Conservation (phyloP, 2,888 invertebrate genomes). For the Troglohyphantes excavatus region DNA sequence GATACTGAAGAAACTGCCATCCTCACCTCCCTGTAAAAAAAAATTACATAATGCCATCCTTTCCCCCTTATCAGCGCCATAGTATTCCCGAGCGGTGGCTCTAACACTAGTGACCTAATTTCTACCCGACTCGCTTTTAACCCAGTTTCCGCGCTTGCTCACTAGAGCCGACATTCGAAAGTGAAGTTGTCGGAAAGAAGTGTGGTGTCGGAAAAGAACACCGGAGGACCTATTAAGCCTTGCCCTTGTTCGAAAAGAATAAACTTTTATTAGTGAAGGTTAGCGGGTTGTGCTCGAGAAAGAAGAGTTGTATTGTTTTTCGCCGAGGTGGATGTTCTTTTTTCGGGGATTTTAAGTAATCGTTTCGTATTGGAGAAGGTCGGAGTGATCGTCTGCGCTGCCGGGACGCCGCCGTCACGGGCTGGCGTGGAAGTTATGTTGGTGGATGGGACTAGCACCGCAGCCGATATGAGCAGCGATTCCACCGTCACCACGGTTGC, state of each 20-base stretch:
- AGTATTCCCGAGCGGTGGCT: conserved; percentile 13
- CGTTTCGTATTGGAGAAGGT: conserved; percentile 40
- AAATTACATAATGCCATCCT: conserved; percentile 50
- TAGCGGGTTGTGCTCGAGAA: conserved; percentile 31
- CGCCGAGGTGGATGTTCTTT: conserved; percentile 29
- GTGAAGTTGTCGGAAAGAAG: conserved; percentile 60
- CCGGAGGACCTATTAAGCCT: conserved; percentile 42
- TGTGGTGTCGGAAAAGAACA: background rate
- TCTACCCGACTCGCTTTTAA: conserved; percentile 65
- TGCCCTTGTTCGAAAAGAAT: conserved; percentile 76
- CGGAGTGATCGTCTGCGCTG: conserved; percentile 37
- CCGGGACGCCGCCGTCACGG: conserved; percentile 25
- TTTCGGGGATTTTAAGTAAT: background rate
- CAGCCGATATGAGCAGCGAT: conserved; percentile 66
- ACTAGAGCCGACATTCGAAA: conserved; percentile 54
- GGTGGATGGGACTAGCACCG: conserved; percentile 54
- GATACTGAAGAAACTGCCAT: background rate
- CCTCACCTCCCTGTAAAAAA: background rate
- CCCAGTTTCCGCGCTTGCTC: conserved; percentile 76
- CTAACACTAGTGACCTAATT: conserved; percentile 73
- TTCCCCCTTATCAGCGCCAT: conserved; percentile 12
- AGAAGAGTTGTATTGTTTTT: conserved; percentile 3
- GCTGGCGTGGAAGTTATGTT: conserved; percentile 53
- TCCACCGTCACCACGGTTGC: conserved; percentile 55
- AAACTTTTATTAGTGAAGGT: too few species aligned